Evolutionary conservation across 2,888 invertebrate species (phyloP), one percentile per base, ranked within the genome.

Genomic region (Cephus nigrinus): DNA sequence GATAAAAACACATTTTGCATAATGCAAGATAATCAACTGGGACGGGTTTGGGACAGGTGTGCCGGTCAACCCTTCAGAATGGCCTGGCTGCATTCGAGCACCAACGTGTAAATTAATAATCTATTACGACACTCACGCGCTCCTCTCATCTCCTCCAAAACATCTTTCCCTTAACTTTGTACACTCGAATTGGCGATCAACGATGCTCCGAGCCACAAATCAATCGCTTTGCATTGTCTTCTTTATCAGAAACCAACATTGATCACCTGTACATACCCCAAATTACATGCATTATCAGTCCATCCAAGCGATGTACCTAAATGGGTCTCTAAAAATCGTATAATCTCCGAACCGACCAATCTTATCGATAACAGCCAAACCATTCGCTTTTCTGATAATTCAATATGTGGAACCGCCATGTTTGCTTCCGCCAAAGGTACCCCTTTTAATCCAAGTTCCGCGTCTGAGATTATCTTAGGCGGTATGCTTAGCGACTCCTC

Each of bases 31-130:
- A 89, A 90, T 90, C 87, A 84, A 89, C 85, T 82, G 84, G 80
- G 86, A 89, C 89, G 84, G 84, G 89, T 88, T 89, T 88, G 86
- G 86, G 87, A 88, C 90, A 90, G 90, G 90, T 90, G 90, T 86
- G 85, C 82, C 75, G 80, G 78, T 31, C 36, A 11, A 15, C 75
- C 69, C 40, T 15, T 40, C 40, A 15, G 15, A 40, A 40, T 40
- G 40, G 15, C 40, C 40, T 15, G 40, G 79, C 82, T 36, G 73
- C 78, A 40, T 80, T 80, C 75, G 77, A 74, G 78, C 82, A 79
- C 80, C 84, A 85, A 90, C 86, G 87, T 88, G 90, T 87, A 88
- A 90, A 90, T 89, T 90, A 90, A 90, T 90, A 89, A 90, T 90
- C 90, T 89, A 89, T 89, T 88, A 87, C 86, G 82, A 79, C 78